phyloP scores from a whole-genome alignment of 2,113 vertebrate species.

The Upupa epops region DNA sequence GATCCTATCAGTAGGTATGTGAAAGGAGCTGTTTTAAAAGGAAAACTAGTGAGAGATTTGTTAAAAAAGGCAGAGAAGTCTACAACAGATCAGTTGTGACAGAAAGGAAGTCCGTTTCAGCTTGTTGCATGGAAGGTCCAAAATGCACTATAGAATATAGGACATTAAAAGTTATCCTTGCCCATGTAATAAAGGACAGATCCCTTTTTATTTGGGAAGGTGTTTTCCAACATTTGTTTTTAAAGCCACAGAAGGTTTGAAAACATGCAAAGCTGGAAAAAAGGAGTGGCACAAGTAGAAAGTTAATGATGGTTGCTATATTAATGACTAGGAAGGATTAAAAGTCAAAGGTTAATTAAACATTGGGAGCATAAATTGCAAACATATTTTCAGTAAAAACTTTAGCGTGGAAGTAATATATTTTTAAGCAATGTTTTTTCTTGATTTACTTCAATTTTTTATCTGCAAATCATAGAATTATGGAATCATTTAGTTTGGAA shows the following conservation, averaged over 20 bases:
- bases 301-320: not conserved
- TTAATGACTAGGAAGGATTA: not conserved
- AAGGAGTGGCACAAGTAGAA: not conserved
- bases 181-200: not conserved
- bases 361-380: not conserved
- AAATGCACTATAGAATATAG: not conserved
- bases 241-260: not conserved
- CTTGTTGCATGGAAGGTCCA: not conserved
- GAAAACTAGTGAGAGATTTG: not conserved
- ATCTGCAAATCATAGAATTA: no score
- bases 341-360: not conserved
- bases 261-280: not conserved
- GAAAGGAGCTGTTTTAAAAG: not conserved
- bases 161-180: not conserved
- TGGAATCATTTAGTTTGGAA: no score
- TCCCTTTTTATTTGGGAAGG: not conserved
- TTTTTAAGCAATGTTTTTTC: not conserved
- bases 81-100: not conserved
- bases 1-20: no score
- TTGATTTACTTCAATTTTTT: no score
- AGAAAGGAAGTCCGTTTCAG: not conserved
- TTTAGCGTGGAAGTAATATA: not conserved
- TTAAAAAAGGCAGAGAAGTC: not conserved
- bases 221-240: not conserved
- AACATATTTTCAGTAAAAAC: not conserved